Base-by-base conservation (phyloP, 2,797 vertebrate species). In the Takifugu ocellatus region DNA sequence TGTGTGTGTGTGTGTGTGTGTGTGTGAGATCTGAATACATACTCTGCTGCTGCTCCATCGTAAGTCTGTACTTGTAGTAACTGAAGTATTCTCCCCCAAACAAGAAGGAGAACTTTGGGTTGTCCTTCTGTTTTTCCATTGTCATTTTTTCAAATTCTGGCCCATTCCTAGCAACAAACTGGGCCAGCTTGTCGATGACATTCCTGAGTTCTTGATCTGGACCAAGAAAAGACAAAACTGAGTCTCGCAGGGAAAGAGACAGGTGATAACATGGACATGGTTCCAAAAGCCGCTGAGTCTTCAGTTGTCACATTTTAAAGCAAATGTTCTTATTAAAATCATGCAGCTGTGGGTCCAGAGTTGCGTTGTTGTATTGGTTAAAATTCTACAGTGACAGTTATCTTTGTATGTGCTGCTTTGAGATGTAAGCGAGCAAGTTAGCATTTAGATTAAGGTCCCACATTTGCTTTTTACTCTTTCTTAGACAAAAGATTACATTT, bases 131-230 rank as follows among this genome's bases (percentile, higher is more conserved):
- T 79, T 99, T 99, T 86, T 98, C 96, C 97, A 98, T 99, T 3
- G 97, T 99, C 97, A 99, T 99, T 87, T 97, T 99, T 88, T 99
- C 96, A 73, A 99, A 99, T 81, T 99, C 96, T 0, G 97, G 97
- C 46, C 97, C 96, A 33, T 97, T 98, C 48, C 97, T 93, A 31
- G 97, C 94, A 39, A 99, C 97, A 74, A 99, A 99, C 85, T 99
- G 97, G 26, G 97, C 97, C 79, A 99, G 84, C 74, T 99, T 99
- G 89, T 99, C 97, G 50, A 99, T 99, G 78, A 99, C 96, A 89
- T 98, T 98, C 72, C 93, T 93, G 63, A 98, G 92, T 79, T 99
- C 97, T 81, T 99, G 97, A 80, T 99, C 97, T 99, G 90, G 52
- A 51, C 9, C 6, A 39, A 0, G 36, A 39, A 39, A 36, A 39